Base-by-base conservation (phyloP, 2,797 vertebrate genomes). In the Nannoperca australis region DNA sequence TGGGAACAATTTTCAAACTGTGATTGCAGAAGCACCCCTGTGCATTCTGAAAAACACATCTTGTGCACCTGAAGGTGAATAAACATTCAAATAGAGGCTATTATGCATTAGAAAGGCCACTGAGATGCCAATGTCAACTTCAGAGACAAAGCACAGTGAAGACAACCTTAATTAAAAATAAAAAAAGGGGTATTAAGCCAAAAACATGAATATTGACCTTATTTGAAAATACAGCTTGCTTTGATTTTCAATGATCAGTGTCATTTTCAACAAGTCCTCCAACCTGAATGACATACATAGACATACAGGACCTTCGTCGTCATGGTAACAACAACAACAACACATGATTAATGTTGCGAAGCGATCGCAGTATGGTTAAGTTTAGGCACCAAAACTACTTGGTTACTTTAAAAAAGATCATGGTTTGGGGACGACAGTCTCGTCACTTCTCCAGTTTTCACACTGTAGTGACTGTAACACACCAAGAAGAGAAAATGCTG, bases 1-100 rank as follows among this genome's bases (percentile, higher is more conserved):
- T 4, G 1, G 49, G 76, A 71, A 74, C 58, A 10, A 42, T 79
- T 81, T 73, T 81, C 44, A 15, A 18, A 14, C 14, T 9, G 13
- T 53, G 68, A 79, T 47, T 71, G 45, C 63, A 62, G 27, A 70
- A 77, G 64, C 27, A 34, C 17, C 2, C 12, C 9, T 7, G 13
- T 9, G 36, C 45, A 56, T 20, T 73, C 10, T 68, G 51, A 78
- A 34, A 71, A 70, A 30, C 50, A 30, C 32, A 68, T 36, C 10
- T 36, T 32, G 32, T 49, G 38, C 45, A 65, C 30, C n/a, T 49
- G 27, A 70, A 66, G 65, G 74, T 5, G 0, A 51, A 81, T 60
- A 76, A 47, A 54, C 45, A 15, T 3, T 30, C 3, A 73, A 80
- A 65, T 30, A 11, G 51, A 60, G 12, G 34, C n/a, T 65, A 40